A percentile compares a stretch with the other conserved stretches of the same genome.
Evolutionary conservation across 92 coral and sea anemone species (phyloP).

Genomic region (Nematostella vectensis): DNA sequence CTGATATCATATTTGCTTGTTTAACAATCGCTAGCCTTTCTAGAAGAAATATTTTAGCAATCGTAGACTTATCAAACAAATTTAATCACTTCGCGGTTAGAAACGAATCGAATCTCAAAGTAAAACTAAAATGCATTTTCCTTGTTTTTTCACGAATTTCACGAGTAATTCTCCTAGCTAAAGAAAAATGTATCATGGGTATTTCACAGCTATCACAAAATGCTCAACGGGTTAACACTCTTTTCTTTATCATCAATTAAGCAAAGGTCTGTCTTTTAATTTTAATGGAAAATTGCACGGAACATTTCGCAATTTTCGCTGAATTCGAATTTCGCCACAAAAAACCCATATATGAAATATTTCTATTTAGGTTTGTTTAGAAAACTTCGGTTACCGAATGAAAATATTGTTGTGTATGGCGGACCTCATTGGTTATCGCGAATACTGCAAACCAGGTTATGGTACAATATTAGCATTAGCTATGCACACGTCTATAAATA

Average conservation of each 20-base stretch:
- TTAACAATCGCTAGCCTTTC: constrained; percentile 37
- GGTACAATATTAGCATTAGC: neutral
- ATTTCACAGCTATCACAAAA: too few relatives aligned
- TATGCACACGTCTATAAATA: neutral
- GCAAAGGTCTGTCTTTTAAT: neutral
- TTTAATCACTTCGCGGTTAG: constrained; percentile 21
- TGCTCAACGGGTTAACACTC: too few relatives aligned
- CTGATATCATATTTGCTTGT: constrained; percentile 36
- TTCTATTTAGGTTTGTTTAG: constrained; percentile 6
- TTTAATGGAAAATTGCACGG: neutral
- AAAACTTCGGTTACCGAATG: constrained; percentile 23
- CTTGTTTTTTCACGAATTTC: too few relatives aligned
- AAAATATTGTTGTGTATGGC: constrained; percentile 14
- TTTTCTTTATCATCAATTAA: neutral
- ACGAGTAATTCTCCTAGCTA: too few relatives aligned
- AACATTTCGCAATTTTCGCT: neutral
- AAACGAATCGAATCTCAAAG: too few relatives aligned
- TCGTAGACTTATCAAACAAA: constrained; percentile 26
- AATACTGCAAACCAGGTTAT: constrained; percentile 12
- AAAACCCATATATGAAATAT: neutral
- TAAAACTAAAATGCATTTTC: too few relatives aligned
- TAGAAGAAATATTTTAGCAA: constrained; percentile 59
- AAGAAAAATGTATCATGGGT: too few relatives aligned
- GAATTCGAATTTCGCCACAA: neutral
- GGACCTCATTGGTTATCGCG: constrained; percentile 8